Evolutionary conservation across 2,888 invertebrate species (phyloP).

Genomic region (Suillia variegata): DNA sequence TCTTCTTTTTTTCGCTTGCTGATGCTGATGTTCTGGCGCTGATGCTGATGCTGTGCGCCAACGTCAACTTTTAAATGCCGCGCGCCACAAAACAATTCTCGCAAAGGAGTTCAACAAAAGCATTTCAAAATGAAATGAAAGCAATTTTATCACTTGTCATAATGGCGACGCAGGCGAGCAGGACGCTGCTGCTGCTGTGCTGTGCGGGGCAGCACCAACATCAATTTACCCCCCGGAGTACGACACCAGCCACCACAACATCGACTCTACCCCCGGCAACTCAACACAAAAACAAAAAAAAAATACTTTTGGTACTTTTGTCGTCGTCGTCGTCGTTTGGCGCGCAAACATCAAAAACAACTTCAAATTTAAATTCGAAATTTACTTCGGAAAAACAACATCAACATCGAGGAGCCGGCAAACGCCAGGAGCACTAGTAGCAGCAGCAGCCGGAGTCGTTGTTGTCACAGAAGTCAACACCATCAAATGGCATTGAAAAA

Average conservation of each 20-base stretch:
- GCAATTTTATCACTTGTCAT: slow-evolving; percentile 21
- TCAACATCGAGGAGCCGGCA: neutral
- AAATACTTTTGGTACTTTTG: too few species aligned
- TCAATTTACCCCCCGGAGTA: neutral
- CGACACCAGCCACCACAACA: neutral
- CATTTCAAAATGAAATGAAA: slow-evolving; percentile 9
- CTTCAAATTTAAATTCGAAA: neutral
- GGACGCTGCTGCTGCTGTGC: neutral
- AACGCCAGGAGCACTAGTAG: slow-evolving; percentile 17
- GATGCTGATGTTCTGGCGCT: neutral
- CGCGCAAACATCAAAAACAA: neutral
- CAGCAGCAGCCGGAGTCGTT: neutral
- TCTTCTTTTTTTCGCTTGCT: too few species aligned
- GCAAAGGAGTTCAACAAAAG: neutral
- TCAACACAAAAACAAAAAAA: too few species aligned
- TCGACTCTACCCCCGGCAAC: neutral
- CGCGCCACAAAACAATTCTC: slow-evolving; percentile 1
- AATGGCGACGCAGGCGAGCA: slow-evolving; percentile 2
- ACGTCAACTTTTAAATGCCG: slow-evolving; percentile 9
- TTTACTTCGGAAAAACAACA: neutral
- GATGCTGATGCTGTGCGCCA: slow-evolving; percentile 1
- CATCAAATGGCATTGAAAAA: slow-evolving; percentile 32
- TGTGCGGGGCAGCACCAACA: too few species aligned
- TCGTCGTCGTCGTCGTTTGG: too few species aligned
- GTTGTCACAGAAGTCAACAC: slow-evolving; percentile 6